Evolutionary conservation across 2,797 vertebrate genomes (phyloP).

Genomic region (Alauda arvensis): DNA sequence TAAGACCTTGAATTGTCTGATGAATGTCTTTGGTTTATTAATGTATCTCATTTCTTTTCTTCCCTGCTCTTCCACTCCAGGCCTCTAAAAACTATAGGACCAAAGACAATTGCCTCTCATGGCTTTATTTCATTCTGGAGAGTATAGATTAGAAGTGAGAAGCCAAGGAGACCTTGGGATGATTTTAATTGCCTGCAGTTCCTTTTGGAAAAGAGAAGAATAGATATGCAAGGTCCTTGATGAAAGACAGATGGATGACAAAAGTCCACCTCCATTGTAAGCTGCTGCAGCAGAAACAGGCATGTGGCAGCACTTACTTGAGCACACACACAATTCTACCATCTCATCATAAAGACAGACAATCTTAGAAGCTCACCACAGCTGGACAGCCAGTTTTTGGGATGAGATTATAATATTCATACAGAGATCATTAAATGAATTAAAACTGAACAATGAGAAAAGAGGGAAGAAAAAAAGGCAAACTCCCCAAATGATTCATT

Average conservation of each 20-base stretch:
- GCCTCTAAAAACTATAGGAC: not conserved
- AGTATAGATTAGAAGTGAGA: constrained; percentile 27
- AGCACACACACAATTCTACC: not conserved
- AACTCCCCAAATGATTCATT: not conserved
- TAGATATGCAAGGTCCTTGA: not conserved
- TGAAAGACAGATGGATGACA: constrained; percentile 3
- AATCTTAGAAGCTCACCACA: not conserved
- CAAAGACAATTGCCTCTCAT: not conserved
- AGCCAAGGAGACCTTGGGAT: constrained; percentile 4
- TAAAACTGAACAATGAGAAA: not conserved
- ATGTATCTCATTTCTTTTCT: not conserved
- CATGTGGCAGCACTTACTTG: not conserved
- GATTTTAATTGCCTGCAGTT: constrained; percentile 19
- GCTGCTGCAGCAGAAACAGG: not conserved
- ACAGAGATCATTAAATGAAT: not conserved
- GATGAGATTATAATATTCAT: not conserved
- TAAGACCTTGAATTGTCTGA: constrained; percentile 21
- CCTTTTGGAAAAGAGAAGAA: constrained; percentile 13
- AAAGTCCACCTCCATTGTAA: not conserved
- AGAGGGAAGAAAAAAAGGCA: not conserved
- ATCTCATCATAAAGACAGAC: not conserved
- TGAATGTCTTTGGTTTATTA: constrained; percentile 8
- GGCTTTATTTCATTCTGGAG: constrained; percentile 2
- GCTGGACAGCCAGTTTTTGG: not conserved
- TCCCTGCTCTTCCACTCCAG: not conserved